Conservation (phyloP, 1,140 invertebrate species). For the Penaeus vannamei region DNA sequence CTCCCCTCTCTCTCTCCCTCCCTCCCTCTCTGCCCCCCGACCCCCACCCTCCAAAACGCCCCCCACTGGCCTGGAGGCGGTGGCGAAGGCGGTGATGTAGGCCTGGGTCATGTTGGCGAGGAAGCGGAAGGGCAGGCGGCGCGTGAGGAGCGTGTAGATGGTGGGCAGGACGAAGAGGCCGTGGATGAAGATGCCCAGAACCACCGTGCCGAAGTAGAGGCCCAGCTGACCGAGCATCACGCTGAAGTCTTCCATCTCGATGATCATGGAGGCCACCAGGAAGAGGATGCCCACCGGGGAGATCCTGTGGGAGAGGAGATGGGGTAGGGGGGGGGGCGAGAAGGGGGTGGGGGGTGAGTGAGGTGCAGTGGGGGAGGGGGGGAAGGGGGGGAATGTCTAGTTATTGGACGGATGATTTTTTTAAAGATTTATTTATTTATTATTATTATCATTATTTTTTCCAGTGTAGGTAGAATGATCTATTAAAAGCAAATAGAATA, state of each 20-base stretch:
- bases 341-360: not conserved
- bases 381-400: not conserved
- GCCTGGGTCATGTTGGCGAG: slow-evolving; percentile 89
- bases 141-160: slow-evolving; percentile 84
- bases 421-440: not conserved
- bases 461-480: not conserved
- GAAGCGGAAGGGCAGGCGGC: slow-evolving; percentile 85
- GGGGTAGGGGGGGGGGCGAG: not conserved
- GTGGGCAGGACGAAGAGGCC: slow-evolving; percentile 89
- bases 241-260: slow-evolving; percentile 87
- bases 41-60: not conserved
- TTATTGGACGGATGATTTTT: too few relatives aligned
- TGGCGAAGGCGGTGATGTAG: slow-evolving; percentile 91
- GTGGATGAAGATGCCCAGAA: slow-evolving; percentile 90
- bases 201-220: slow-evolving; percentile 91
- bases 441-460: not conserved
- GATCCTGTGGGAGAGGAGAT: slow-evolving; percentile 78
- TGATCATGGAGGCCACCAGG: slow-evolving; percentile 89
- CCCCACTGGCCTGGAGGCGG: slow-evolving; percentile 83
- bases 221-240: slow-evolving; percentile 89
- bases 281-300: slow-evolving; percentile 94
- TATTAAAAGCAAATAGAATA: too few relatives aligned
- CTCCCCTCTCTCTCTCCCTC: too few relatives aligned
- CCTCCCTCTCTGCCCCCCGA: not conserved
- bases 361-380: not conserved